Evolutionary conservation across 2,888 invertebrate genomes (phyloP).

Genomic region (Quadriops clusia): DNA sequence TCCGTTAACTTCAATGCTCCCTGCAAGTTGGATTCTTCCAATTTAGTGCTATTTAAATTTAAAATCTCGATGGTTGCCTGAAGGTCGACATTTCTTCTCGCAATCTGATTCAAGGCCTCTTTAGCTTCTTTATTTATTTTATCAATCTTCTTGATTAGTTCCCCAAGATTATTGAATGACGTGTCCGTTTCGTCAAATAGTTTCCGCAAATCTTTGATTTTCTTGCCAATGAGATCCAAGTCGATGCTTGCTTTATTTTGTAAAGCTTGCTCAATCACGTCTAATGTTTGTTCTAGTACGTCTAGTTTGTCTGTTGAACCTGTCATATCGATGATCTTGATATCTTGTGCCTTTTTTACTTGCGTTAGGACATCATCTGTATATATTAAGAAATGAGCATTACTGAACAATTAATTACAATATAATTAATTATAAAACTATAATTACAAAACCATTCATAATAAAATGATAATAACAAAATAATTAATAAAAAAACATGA

Average conservation of each 20-base stretch:
- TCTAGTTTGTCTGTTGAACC: conserved; percentile 94
- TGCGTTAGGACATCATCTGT: conserved; percentile 69
- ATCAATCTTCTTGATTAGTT: conserved; percentile 51
- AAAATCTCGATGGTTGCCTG: conserved; percentile 63
- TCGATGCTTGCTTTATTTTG: conserved; percentile 69
- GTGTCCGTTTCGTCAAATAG: conserved; percentile 46
- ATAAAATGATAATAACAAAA: too few species aligned
- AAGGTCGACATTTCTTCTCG: conserved; percentile 47
- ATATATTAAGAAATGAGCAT: too few species aligned
- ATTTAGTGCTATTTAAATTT: conserved; percentile 76
- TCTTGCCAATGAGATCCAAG: conserved; percentile 49
- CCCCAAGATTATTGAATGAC: conserved; percentile 54
- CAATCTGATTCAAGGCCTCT: conserved; percentile 54
- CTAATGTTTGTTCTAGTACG: conserved; percentile 75
- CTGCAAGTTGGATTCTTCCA: conserved; percentile 91
- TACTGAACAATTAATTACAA: too few species aligned
- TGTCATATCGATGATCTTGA: conserved; percentile 90
- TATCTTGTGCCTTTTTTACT: conserved; percentile 79
- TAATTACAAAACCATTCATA: too few species aligned
- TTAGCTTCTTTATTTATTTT: conserved; percentile 61
- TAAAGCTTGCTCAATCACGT: conserved; percentile 68
- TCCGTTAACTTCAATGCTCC: conserved; percentile 88
- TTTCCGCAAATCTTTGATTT: conserved; percentile 45
- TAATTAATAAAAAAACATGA: too few species aligned
- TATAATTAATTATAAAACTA: too few species aligned